These are phyloP conservation scores for Scrobipalpa atriplicella DNA, from an alignment of 2,888 invertebrate genomes.

Conservation along the genomic window DNA sequence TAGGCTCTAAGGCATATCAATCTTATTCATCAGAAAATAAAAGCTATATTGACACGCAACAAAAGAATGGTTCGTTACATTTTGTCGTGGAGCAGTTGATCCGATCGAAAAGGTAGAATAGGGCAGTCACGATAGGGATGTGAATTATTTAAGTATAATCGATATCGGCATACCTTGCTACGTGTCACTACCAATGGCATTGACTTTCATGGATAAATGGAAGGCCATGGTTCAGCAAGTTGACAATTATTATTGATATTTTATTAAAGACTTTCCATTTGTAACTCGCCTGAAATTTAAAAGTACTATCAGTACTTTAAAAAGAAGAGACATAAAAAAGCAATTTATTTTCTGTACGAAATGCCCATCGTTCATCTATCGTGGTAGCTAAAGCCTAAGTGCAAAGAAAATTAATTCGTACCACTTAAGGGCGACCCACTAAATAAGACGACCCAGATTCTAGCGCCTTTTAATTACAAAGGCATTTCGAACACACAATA, in stretches of 20 bases:
- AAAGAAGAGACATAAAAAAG: background rate
- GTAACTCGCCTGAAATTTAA: too few relatives aligned
- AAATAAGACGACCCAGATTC: conserved; percentile 21
- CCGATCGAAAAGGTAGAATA: background rate
- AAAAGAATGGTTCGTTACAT: background rate
- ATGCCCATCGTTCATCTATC: too few relatives aligned
- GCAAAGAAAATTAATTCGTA: conserved; percentile 19
- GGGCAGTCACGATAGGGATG: conserved; percentile 13
- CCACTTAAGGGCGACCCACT: conserved; percentile 23
- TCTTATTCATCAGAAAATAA: background rate
- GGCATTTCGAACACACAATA: too few relatives aligned
- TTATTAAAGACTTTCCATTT: too few relatives aligned
- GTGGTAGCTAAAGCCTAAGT: background rate
- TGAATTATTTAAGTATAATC: conserved; percentile 41
- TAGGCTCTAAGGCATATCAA: background rate
- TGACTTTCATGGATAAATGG: conserved; percentile 29
- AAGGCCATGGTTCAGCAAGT: conserved; percentile 21
- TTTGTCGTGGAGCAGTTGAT: conserved; percentile 6
- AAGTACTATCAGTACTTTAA: too few relatives aligned
- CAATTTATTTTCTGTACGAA: background rate
- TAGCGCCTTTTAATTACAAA: background rate
- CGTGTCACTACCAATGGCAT: conserved; percentile 30
- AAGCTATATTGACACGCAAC: background rate
- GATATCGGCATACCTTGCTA: conserved; percentile 33
- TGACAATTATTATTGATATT: background rate